Base-by-base conservation (phyloP, 1,140 invertebrate genomes). In the Procambarus virginalis region DNA sequence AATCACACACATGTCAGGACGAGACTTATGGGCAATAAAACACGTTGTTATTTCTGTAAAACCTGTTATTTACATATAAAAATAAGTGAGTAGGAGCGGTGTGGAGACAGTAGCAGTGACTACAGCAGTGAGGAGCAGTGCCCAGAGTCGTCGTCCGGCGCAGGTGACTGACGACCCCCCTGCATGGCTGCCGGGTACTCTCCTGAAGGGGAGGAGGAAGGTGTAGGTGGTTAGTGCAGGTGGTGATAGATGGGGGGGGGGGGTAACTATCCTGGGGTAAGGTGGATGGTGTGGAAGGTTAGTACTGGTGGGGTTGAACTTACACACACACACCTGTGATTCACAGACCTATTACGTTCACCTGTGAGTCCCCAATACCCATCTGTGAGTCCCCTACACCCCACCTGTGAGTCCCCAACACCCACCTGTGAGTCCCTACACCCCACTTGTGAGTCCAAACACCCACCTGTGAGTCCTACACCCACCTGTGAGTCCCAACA, bases 21-120 rank as follows among this genome's bases (percentile, higher is more conserved):
- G 34, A 34, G 34, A 34, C 34, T 34, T 34, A 34, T 34, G 77
- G n/a, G 51, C 3, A 82, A 68, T 60, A 2, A 82, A 82, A 82
- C 80, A n/a, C 80, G 68, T 5, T 3, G 9, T 34, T 22, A 82
- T 82, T 68, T 82, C 58, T 82, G 60, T 46, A 87, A 87, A 87
- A 81, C 85, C n/a, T 87, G 58, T 89, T 91, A 89, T 90, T 90
- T 92, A 92, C 91, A 92, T 92, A 92, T 92, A 92, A 92, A 92
- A 92, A 92, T 92, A 92, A 68, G 87, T 79, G 90, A 89, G 73
- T 82, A 88, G 80, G 86, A 82, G 58, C 58, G 91, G 87, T 64
- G 86, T 79, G 80, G 86, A 80, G 48, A 91, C 80, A 78, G 84
- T 73, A 34, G 68, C 22, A 34, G 68, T 55, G 80, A 82, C 78